A percentile compares a stretch with the other conserved stretches of the same genome.
Conservation (phyloP, 2,888 invertebrate species). For the Didymodactylos carnosus region DNA sequence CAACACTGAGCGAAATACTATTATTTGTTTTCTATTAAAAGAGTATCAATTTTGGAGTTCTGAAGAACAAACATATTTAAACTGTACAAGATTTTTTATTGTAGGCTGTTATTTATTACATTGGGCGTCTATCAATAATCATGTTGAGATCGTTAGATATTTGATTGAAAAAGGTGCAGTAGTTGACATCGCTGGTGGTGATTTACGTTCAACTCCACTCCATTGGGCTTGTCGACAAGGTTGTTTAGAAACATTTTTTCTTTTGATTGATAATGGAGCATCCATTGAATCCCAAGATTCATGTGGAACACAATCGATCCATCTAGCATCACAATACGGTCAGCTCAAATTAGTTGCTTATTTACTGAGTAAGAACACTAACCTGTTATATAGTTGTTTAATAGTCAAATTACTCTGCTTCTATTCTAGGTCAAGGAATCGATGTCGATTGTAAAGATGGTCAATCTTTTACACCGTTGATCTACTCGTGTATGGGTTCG, state of each 20-base stretch:
- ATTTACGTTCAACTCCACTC: background rate
- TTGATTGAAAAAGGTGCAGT: background rate
- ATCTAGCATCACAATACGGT: background rate
- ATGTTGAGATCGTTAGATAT: background rate
- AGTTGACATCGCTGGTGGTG: background rate
- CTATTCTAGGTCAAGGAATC: background rate
- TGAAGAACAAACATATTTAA: too few relatives aligned
- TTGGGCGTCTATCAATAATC: background rate
- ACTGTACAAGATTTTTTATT: too few relatives aligned
- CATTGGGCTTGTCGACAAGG: constrained; percentile 2
- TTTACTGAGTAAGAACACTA: background rate
- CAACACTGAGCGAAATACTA: too few relatives aligned
- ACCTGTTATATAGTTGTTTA: too few relatives aligned
- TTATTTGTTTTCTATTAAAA: too few relatives aligned
- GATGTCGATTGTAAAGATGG: background rate
- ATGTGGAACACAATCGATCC: background rate
- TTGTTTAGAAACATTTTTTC: background rate
- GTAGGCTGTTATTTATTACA: background rate
- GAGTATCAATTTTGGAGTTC: too few relatives aligned
- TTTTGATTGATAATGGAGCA: background rate
- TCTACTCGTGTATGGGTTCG: background rate
- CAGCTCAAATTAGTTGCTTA: background rate
- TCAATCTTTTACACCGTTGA: background rate
- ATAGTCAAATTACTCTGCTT: too few relatives aligned
- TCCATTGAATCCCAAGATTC: background rate